These are phyloP conservation scores for Triops longicaudatus DNA, from an alignment of 1,140 invertebrate genomes.

Conservation along the genomic window DNA sequence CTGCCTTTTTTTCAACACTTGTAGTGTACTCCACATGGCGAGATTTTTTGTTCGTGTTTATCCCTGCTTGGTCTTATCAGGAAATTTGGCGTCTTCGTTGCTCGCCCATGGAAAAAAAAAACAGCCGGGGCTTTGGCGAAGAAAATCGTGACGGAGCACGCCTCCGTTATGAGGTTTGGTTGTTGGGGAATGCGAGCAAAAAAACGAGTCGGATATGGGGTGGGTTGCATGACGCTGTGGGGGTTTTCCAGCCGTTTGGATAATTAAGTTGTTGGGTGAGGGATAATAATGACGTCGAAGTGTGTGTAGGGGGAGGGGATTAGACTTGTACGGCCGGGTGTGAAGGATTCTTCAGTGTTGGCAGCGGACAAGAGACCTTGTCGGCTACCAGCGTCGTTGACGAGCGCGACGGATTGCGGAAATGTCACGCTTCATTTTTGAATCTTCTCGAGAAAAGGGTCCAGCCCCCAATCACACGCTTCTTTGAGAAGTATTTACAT, in stretches of 20 bases:
- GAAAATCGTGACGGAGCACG: slow-evolving; percentile 1
- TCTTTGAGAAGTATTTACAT: neutral
- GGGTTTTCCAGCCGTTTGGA: neutral
- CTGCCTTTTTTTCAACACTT: neutral
- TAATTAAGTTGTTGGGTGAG: slow-evolving; percentile 9
- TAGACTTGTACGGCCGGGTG: neutral
- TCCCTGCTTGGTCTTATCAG: neutral
- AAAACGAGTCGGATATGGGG: neutral
- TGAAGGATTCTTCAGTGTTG: neutral
- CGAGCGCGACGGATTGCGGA: neutral
- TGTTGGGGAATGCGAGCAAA: neutral
- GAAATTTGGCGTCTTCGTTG: slow-evolving; percentile 11
- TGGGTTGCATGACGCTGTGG: neutral
- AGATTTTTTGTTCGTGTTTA: neutral
- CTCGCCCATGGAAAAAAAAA: neutral
- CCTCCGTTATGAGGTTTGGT: neutral
- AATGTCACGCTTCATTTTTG: slow-evolving; percentile 12
- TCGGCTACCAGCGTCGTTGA: neutral
- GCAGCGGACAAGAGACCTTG: neutral
- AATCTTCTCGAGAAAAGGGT: neutral
- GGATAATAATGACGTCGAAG: neutral
- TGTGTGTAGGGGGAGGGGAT: neutral
- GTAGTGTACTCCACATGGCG: neutral
- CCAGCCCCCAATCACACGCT: slow-evolving; percentile 1
- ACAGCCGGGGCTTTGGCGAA: neutral